Evolutionary conservation across 1,140 invertebrate species (phyloP), one percentile per base, ranked within the genome.

Genomic region (Acyrthosiphon pisum): DNA sequence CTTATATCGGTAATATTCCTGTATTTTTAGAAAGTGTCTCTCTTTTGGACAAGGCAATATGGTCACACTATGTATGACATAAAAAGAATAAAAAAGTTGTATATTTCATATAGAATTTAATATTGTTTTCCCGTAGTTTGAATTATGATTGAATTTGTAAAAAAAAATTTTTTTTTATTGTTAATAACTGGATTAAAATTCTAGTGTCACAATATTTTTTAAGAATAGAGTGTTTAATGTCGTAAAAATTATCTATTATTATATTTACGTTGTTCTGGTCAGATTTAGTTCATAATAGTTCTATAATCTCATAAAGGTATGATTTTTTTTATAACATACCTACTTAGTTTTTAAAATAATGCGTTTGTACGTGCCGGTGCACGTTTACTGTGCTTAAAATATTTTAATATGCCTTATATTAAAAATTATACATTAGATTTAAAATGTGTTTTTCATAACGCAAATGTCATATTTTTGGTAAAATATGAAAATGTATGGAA

Each of bases 391-490:
- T 88, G 23, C 30, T 41, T 84, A 41, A 48, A 14, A 86, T 14
- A 44, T 7, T 87, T n/a, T 41, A 11, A 53, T 53, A 35, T 50
- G 35, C 30, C 18, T 26, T 48, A 22, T 23, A 89, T 50, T 37
- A 35, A 26, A 26, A 89, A 89, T 41, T 35, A n/a, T n/a, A 56
- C 9, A 35, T 37, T 56, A 14, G 35, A 89, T 89, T 56, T 3
- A 89, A 56, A 37, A 37, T 35, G 20, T 88, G 37, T 53, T 53
- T 56, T 53, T 89, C 3, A 37, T 41, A 37, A 14, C 18, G 14
- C 6, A 41, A 89, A 89, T 56, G 88, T 41, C 48, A 89, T 89
- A 89, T 89, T 89, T 89, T 56, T 35, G n/a, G 35, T 53, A 26
- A 89, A 89, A 89, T 89, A 89, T 89, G 22, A 53, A 23, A 87